Base-by-base conservation (phyloP, 2,888 invertebrate species). In the Eretmocerus hayati region DNA sequence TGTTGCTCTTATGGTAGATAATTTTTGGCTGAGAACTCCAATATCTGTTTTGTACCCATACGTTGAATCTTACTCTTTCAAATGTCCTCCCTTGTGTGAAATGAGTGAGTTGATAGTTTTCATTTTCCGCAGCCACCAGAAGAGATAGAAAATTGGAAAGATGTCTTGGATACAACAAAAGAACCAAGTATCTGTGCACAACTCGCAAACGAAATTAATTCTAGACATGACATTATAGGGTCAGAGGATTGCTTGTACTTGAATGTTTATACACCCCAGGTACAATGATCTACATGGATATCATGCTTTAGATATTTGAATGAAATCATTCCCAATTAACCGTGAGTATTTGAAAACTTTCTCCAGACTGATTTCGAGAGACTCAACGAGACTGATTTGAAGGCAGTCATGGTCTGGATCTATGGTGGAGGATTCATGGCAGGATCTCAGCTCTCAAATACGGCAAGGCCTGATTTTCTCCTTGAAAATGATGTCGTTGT, bases 181-280 rank as follows among this genome's bases (percentile, higher is more conserved):
- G 51, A 56, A 18, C 56, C 56, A 31, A 50, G 19, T 16, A 31
- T 32, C 4, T 63, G 63, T 37, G 39, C 56, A 13, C 63, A 62
- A 1, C 33, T 16, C 42, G 5, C 49, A 1, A 21, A 49, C 9
- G 39, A 21, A 5, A 31, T 40, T 11, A 18, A 16, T 4, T 16
- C n/a, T 36, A 13, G n/a, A 1, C 5, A 13, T 3, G 35, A 16
- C 63, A 62, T 13, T 26, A 33, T 33, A 2, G 65, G 64, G 11
- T 36, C 56, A 1, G 64, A 64, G 45, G 59, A 64, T 42, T 64
- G 64, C 45, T 39, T 64, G 33, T 59, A 53, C 37, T 36, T 64
- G 2, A 62, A 62, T 32, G 59, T 65, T n/a, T 62, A 54, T 37
- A 59, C 59, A 1, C 63, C 64, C 13, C 22, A 55, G 48, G 63